These are phyloP conservation scores for Diprion similis DNA, from an alignment of 1,140 invertebrate genomes.

Conservation along the genomic window DNA sequence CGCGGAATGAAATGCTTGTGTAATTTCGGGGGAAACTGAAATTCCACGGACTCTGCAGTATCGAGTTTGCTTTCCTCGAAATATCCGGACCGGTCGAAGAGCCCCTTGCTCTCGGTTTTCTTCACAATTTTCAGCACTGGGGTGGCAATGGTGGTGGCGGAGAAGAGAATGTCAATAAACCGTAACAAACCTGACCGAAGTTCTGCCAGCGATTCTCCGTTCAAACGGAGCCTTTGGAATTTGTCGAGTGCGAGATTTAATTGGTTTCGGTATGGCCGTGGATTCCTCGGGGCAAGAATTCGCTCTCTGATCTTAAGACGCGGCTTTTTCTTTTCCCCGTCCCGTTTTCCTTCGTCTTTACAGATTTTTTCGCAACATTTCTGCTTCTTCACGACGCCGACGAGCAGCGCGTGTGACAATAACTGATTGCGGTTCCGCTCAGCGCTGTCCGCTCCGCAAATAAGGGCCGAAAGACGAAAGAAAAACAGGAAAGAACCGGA, in stretches of 20 bases:
- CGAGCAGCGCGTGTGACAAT: neutral
- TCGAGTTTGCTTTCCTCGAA: neutral
- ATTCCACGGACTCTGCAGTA: neutral
- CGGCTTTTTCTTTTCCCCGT: too few species aligned
- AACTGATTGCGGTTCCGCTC: neutral
- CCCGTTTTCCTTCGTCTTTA: too few species aligned
- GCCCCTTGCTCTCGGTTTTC: neutral
- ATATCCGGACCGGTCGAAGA: neutral
- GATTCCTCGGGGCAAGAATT: too few species aligned
- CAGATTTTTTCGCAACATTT: too few species aligned
- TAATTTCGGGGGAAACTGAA: neutral
- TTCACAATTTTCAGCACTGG: neutral
- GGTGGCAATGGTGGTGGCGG: neutral
- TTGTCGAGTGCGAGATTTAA: too few species aligned
- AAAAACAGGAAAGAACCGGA: neutral
- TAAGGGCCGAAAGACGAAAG: neutral
- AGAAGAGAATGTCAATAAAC: slow-evolving; percentile 1
- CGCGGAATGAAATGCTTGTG: neutral
- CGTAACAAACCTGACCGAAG: neutral
- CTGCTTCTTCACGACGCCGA: too few species aligned
- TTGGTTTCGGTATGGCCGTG: too few species aligned
- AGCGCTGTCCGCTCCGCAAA: neutral
- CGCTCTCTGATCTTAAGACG: too few species aligned
- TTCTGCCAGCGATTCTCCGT: too few species aligned
- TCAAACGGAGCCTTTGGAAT: too few species aligned